Conservation (phyloP, 1,140 invertebrate species). For the Chionoecetes opilio region DNA sequence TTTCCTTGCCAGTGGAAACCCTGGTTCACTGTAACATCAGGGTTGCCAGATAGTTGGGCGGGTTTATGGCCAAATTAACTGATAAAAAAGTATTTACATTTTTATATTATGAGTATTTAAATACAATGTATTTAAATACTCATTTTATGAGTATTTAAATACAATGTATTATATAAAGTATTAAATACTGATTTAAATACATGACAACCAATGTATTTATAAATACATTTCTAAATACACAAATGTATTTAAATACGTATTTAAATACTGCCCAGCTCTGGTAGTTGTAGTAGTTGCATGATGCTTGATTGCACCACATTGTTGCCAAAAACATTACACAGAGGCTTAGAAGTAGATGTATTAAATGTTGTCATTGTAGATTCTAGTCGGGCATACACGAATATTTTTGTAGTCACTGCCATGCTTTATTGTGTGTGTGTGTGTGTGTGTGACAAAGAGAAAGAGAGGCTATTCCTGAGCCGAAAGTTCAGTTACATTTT, state of each 20-base stretch:
- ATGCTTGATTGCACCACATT: not conserved
- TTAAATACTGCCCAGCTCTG: too few relatives aligned
- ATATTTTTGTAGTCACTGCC: not conserved
- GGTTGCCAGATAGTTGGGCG: too few relatives aligned
- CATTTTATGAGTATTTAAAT: not conserved
- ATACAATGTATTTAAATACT: not conserved
- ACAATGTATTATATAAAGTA: too few relatives aligned
- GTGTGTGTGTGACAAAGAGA: not conserved
- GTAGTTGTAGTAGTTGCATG: conserved; percentile 34
- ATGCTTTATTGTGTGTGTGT: not conserved
- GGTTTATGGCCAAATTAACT: too few relatives aligned
- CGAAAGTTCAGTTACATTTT: not conserved
- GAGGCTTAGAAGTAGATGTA: not conserved
- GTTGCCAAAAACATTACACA: not conserved
- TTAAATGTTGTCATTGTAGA: not conserved
- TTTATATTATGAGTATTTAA: too few relatives aligned
- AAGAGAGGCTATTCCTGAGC: not conserved
- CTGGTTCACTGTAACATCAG: too few relatives aligned
- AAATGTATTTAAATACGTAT: too few relatives aligned
- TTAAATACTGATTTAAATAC: conserved; percentile 17
- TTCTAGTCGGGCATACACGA: not conserved
- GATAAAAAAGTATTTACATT: too few relatives aligned
- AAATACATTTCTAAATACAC: too few relatives aligned
- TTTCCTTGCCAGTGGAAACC: too few relatives aligned
- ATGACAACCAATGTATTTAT: too few relatives aligned